Percentiles rank a stretch among this genome's conserved stretches.
Conservation (phyloP, 2,113 vertebrate species). For the Macrotis lagotis region DNA sequence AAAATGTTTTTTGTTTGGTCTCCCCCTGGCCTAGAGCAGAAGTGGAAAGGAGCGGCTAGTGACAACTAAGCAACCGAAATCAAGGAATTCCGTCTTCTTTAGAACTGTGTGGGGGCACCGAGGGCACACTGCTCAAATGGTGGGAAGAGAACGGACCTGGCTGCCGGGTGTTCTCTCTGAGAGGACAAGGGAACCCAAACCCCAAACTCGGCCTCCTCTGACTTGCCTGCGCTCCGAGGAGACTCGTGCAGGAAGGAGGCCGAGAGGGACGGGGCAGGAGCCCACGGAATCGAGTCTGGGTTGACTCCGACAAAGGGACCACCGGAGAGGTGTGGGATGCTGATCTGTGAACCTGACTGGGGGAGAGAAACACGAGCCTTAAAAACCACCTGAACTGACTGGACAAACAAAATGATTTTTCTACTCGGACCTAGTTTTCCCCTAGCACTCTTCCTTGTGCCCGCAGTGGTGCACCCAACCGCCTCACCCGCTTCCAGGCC, state of each 20-base stretch:
- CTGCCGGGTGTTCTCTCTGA: neutral
- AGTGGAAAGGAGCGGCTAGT: neutral
- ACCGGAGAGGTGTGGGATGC: neutral
- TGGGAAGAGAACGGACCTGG: neutral
- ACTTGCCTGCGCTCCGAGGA: too few species aligned
- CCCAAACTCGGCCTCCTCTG: too few species aligned
- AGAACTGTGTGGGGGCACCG: neutral
- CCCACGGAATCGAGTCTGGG: neutral
- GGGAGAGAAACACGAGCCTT: neutral
- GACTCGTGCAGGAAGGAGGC: constrained; percentile 29
- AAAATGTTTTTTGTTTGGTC: neutral
- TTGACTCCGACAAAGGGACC: neutral
- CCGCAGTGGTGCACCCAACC: too few species aligned
- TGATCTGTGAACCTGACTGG: neutral
- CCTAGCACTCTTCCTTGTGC: too few species aligned
- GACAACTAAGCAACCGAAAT: neutral
- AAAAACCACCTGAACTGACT: neutral
- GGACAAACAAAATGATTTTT: neutral
- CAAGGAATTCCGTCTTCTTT: neutral
- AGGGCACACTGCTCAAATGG: neutral
- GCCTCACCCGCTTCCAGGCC: too few species aligned
- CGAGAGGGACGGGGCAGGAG: neutral
- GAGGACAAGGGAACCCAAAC: neutral
- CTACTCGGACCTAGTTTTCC: neutral
- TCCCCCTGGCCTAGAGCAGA: neutral